phyloP scores from a whole-genome alignment of 2,797 vertebrate genomes.

The Heliangelus exortis region DNA sequence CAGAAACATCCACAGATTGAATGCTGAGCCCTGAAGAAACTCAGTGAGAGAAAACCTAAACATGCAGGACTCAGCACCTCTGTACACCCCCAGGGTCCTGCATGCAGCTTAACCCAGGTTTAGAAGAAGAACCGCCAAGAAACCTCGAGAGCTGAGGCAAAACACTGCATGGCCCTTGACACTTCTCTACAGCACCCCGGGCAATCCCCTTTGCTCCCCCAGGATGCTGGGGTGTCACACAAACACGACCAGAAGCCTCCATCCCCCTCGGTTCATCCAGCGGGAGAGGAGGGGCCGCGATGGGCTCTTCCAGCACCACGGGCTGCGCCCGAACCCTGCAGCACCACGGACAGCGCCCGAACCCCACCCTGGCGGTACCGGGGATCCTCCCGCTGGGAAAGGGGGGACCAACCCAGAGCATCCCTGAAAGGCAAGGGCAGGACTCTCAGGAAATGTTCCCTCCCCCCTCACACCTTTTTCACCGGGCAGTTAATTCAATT shows the following conservation, averaged over 20 bases:
- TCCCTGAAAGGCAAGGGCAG: background rate
- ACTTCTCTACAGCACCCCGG: too few species aligned
- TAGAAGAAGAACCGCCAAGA: background rate
- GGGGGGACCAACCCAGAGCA: fast-evolving
- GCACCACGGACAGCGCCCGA: background rate
- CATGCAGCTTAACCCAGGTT: fast-evolving
- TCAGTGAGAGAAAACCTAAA: fast-evolving
- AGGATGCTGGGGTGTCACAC: background rate
- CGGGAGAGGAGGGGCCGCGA: too few species aligned
- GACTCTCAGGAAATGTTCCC: background rate
- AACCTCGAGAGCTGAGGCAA: background rate
- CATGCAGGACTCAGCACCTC: background rate
- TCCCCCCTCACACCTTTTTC: background rate
- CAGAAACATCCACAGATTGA: background rate
- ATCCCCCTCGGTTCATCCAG: fast-evolving
- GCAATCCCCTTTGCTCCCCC: background rate
- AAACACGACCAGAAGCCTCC: fast-evolving
- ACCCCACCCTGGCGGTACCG: too few species aligned
- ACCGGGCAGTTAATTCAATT: background rate
- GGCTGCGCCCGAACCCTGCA: background rate
- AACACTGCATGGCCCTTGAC: fast-evolving
- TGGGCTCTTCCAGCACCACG: background rate
- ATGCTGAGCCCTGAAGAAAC: background rate
- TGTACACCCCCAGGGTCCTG: fast-evolving
- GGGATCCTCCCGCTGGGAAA: too few species aligned